These are phyloP conservation scores for Champsocephalus gunnari DNA, from an alignment of 2,797 vertebrate species.

Conservation along the genomic window DNA sequence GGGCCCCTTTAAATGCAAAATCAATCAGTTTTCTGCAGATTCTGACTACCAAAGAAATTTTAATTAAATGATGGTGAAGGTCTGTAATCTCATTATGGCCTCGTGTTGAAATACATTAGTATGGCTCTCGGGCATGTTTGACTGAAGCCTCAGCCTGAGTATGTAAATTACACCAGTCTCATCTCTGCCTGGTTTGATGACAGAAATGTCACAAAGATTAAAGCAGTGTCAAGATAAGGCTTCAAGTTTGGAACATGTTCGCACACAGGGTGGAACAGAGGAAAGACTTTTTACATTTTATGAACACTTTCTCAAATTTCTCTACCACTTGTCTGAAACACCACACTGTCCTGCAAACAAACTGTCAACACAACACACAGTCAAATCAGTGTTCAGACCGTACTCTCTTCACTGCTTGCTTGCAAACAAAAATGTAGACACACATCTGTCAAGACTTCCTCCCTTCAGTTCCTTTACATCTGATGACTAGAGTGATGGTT, in stretches of 20 bases:
- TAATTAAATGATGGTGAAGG: neutral
- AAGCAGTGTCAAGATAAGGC: conserved; percentile 25
- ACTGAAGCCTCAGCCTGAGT: conserved; percentile 10
- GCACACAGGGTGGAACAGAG: neutral
- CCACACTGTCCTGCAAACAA: conserved; percentile 25
- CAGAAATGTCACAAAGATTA: conserved; percentile 14
- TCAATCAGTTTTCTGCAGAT: conserved; percentile 9
- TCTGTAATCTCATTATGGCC: conserved; percentile 2
- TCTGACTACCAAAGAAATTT: neutral
- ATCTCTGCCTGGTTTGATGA: conserved; percentile 6
- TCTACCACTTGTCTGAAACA: conserved; percentile 16
- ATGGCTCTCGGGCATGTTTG: neutral
- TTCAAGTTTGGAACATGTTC: conserved; percentile 6
- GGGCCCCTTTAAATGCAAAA: neutral
- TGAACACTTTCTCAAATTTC: conserved; percentile 20
- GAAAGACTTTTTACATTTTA: neutral
- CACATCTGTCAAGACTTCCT: conserved; percentile 28
- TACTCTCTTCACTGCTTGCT: conserved; percentile 12
- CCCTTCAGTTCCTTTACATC: conserved; percentile 6
- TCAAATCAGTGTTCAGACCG: conserved; percentile 1
- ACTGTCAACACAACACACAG: conserved; percentile 22
- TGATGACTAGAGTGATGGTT: neutral
- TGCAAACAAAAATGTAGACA: conserved; percentile 37
- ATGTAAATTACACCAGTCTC: neutral
- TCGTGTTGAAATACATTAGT: conserved; percentile 1